Evolutionary conservation across 2,797 vertebrate genomes (phyloP), one percentile per base, ranked within the genome.

Genomic region (Hippocampus kuda): DNA sequence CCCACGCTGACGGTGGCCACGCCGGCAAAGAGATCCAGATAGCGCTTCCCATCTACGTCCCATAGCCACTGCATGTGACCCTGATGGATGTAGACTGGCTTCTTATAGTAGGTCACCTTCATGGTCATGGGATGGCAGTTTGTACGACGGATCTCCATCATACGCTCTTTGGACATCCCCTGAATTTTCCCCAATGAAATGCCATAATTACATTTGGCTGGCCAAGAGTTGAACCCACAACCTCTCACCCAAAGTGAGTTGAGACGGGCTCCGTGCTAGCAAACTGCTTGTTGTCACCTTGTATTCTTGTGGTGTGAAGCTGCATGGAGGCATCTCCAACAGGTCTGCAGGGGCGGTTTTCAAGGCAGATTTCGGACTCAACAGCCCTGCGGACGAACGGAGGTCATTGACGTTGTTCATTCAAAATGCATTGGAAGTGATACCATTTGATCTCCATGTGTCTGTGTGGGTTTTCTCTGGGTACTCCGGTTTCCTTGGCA

Each of bases 61-160:
- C 95, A 98, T 27, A 99, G 72, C 95, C 95, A 99, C 81, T 99
- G 93, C 96, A 95, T 97, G 79, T 93, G 70, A 0, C 96, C 97
- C 83, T 98, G 95, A 78, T 95, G 91, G 70, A 97, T 78, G 72
- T 94, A 86, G 75, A 98, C 68, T 2, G 96, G 96, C n/a, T 88
- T 91, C 74, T 91, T 92, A 84, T 95, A 98, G 71, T 79, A 92
- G 0, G 85, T 91, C 5, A 91, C 81, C 76, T 90, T 92, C 54
- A 77, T 75, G 30, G 75, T 79, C 69, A 92, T 82, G 0, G 94
- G 92, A 30, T 89, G 88, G 68, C 94, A 70, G 56, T 90, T 86
- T 22, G 84, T 69, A 42, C 81, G 86, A 30, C 94, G 92, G 65
- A 97, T 92, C 70, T 91, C 86, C 83, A 89, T 77, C 79, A 94